These are phyloP conservation scores for Tribolium madens DNA, from an alignment of 1,140 invertebrate genomes.

Conservation along the genomic window DNA sequence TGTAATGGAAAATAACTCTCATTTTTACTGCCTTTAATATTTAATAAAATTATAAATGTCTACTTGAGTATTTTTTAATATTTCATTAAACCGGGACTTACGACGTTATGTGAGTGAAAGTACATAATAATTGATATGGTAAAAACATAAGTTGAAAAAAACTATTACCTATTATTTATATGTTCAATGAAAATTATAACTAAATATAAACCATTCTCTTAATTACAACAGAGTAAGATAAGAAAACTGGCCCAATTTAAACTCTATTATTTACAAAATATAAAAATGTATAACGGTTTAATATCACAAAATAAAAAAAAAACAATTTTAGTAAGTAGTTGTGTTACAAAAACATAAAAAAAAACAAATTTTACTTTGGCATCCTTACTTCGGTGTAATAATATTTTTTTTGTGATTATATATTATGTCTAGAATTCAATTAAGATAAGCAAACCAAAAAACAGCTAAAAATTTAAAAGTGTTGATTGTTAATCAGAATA, in stretches of 20 bases:
- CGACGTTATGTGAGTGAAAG: background rate
- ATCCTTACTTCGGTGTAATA: background rate
- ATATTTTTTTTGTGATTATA: background rate
- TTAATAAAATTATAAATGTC: background rate
- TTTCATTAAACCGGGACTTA: conserved; percentile 6
- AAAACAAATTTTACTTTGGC: background rate
- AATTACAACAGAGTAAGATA: conserved; percentile 1
- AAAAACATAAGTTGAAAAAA: conserved; percentile 1
- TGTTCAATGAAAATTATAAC: conserved; percentile 3
- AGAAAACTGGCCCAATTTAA: background rate
- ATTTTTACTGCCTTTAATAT: conserved; percentile 2
- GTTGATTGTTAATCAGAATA: conserved; percentile 9
- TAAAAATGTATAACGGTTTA: background rate
- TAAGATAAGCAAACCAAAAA: background rate
- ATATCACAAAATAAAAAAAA: conserved; percentile 8
- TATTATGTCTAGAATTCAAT: background rate
- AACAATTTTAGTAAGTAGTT: conserved; percentile 10
- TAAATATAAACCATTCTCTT: background rate
- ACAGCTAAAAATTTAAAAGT: background rate
- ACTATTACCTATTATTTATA: background rate
- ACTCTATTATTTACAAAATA: background rate
- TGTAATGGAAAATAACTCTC: conserved; percentile 4
- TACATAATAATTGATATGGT: background rate
- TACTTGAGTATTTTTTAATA: background rate
- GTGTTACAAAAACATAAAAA: background rate